Base-by-base conservation (phyloP, 2,797 vertebrate species). In the Hoplostethus atlanticus region DNA sequence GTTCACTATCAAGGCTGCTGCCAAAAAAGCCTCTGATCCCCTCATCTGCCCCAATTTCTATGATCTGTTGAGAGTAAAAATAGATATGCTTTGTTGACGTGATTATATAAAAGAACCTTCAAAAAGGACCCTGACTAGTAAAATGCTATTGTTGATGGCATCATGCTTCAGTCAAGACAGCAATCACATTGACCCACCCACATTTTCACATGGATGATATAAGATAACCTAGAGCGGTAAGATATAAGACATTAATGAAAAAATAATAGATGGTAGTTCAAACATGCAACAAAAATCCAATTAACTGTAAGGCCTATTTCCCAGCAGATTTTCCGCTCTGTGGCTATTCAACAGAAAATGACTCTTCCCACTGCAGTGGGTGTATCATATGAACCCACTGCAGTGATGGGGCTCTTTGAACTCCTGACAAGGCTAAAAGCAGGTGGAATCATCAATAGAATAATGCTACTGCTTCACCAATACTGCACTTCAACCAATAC, bases 21-120 rank as follows among this genome's bases (percentile, higher is more conserved):
- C 78, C 79, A 79, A 70, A 58, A 57, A 73, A 44, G 28, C 74
- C 48, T 70, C 54, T 38, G 71, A 78, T 85, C 73, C 12, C 40
- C 58, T 87, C 53, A 81, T 84, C 76, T 82, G 88, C 68, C 83
- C 83, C 75, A 83, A 77, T 87, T 89, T 85, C 65, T 73, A 44
- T 76, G 47, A 89, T 81, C 76, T 64, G 46, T 51, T 79, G 44
- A 62, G 52, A 46, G 34, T 57, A 82, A 78, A 88, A 85, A 89
- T 79, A 86, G 70, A 80, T 52, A 1, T 1, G 2, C 51, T 72
- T 58, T 80, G 71, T 65, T 64, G 62, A 55, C 64, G 64, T 52
- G 56, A 67, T 59, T 10, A 52, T 12, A 28, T 44, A 2, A 46
- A 64, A 46, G 12, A 71, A 38, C 12, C 17, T 36, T 72, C 25